A percentile compares a stretch with the other conserved stretches of the same genome.
Conservation (phyloP, 2,888 invertebrate genomes). For the Epicampocera succincta region DNA sequence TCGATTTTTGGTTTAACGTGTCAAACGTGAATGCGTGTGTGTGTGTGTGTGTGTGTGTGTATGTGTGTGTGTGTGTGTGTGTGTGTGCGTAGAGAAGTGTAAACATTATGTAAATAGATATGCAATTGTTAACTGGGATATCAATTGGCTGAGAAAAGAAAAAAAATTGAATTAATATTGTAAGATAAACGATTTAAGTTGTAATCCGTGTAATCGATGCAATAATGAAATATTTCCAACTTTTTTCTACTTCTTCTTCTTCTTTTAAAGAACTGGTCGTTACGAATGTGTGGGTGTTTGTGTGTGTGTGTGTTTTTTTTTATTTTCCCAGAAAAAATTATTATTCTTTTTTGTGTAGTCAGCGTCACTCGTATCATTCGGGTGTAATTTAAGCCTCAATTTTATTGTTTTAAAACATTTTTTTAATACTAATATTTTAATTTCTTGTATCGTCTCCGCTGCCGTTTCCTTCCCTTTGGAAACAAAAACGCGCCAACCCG, state of each 20-base stretch:
- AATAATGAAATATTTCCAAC: constrained; percentile 31
- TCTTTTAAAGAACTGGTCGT: neutral
- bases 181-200: constrained; percentile 31
- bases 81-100: neutral
- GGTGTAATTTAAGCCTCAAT: constrained; percentile 50
- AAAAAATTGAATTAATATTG: no score
- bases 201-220: constrained; percentile 43
- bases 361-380: constrained; percentile 23
- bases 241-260: neutral
- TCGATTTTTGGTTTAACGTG: constrained; percentile 21
- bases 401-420: constrained; percentile 20
- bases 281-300: neutral
- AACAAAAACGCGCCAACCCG: no score
- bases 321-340: no score
- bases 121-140: constrained; percentile 23
- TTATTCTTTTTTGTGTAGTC: neutral
- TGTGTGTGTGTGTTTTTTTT: neutral
- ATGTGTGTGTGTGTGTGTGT: neutral
- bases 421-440: no score
- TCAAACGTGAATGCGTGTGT: neutral
- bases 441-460: no score
- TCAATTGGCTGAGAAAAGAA: constrained; percentile 4
- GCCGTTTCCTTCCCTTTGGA: no score
- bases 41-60: neutral
- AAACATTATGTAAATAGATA: constrained; percentile 26